These are phyloP conservation scores for Cantharis flavilabris DNA, from an alignment of 2,888 invertebrate genomes.

Conservation along the genomic window DNA sequence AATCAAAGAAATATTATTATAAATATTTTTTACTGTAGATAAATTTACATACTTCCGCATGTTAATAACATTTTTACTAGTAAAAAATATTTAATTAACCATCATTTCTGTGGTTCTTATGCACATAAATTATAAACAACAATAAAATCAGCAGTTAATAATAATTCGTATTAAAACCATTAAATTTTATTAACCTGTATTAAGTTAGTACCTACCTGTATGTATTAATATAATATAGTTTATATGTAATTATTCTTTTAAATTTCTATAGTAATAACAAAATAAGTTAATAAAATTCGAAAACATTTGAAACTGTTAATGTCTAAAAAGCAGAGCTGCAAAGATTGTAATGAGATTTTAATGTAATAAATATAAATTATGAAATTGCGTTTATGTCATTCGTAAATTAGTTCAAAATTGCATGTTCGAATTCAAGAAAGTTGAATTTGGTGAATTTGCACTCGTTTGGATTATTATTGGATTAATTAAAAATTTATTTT, in stretches of 20 bases:
- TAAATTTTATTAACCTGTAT: not conserved
- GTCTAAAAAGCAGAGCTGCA: no score
- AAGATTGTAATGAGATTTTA: no score
- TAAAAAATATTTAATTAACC: not conserved
- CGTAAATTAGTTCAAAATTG: no score
- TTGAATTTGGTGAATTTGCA: no score
- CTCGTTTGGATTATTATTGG: no score
- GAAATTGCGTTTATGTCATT: no score
- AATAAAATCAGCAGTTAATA: not conserved
- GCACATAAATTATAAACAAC: not conserved
- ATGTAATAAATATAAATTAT: no score
- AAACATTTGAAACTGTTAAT: no score
- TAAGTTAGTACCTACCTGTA: not conserved
- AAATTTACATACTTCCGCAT: not conserved
- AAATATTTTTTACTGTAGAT: conserved; percentile 2
- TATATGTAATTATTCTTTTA: not conserved
- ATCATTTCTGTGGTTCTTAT: not conserved
- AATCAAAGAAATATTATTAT: conserved; percentile 12
- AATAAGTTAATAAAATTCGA: no score
- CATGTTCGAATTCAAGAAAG: no score
- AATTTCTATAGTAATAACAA: no score
- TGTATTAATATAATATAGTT: not conserved
- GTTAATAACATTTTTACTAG: not conserved
- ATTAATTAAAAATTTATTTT: no score
- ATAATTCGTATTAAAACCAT: not conserved